phyloP scores from a whole-genome alignment of 64 coral and sea anemone genomes.

The Pocillopora verrucosa region DNA sequence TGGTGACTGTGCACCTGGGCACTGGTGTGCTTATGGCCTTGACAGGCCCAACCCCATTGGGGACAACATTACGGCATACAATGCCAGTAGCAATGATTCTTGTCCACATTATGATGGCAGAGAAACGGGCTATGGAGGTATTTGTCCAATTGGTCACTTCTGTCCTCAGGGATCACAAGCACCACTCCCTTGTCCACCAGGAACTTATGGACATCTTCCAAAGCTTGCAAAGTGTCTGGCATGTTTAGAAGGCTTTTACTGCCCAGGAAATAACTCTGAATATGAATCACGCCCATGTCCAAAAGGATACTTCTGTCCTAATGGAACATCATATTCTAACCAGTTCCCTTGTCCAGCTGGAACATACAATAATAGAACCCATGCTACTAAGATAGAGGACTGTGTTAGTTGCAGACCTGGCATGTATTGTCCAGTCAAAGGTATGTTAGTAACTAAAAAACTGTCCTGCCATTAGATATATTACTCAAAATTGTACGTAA shows the following conservation, averaged over 20 bases:
- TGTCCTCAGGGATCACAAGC: constrained; percentile 74
- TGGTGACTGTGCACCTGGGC: constrained; percentile 74
- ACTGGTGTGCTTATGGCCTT: constrained; percentile 91
- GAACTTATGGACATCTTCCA: constrained; percentile 66
- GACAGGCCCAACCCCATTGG: constrained; percentile 87
- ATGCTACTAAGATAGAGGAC: constrained; percentile 55
- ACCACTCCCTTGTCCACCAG: constrained; percentile 63
- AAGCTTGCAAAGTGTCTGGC: constrained; percentile 65
- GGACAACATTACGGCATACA: constrained; percentile 50
- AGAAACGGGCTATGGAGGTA: constrained; percentile 92
- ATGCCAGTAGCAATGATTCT: constrained; percentile 29
- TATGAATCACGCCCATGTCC: constrained; percentile 82
- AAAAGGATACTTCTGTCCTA: constrained; percentile 76
- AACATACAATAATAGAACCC: constrained; percentile 68
- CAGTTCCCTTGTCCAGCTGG: constrained; percentile 81
- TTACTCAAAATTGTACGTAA: not conserved
- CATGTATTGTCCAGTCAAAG: constrained; percentile 86
- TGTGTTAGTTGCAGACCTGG: constrained; percentile 75
- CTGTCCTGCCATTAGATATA: not conserved
- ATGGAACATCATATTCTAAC: constrained; percentile 56
- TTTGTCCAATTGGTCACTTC: constrained; percentile 80
- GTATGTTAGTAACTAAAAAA: constrained; percentile 19
- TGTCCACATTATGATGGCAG: constrained; percentile 89
- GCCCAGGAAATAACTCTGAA: constrained; percentile 81
- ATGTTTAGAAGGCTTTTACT: constrained; percentile 79